Evolutionary conservation across 2,888 invertebrate species (phyloP), one percentile per base, ranked within the genome.

Genomic region (Trichogramma evanescens): DNA sequence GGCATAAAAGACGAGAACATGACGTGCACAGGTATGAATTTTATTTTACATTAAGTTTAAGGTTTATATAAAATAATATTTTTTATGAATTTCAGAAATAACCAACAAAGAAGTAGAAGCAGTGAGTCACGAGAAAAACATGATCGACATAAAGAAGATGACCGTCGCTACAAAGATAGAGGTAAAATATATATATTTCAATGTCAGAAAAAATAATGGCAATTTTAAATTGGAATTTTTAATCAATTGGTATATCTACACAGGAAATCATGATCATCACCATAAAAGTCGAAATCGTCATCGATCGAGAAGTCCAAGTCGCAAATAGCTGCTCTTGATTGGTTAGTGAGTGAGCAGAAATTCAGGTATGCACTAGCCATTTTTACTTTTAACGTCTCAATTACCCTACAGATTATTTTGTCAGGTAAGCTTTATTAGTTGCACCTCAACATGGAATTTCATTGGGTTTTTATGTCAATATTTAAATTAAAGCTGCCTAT

Each of bases 241-340:
- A 39, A 10, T 54, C 4, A 38, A 54, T 54, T 42, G 51, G 56
- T 56, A 39, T 49, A n/a, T 44, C 39, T 58, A 43, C 59, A 45
- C 44, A 77, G 77, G 72, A 61, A 73, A 65, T 63, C 76, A 76
- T 43, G 77, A 78, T 66, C 74, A 77, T 62, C 75, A 72, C 63
- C 72, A 75, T 57, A 76, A 77, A 59, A 76, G 66, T 61, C 77
- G 77, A 50, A 74, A 75, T 61, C 75, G 76, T 59, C 75, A 76
- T 67, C 76, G 77, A 65, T 77, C 77, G 62, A 69, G 77, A 72
- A 78, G 77, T 72, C 76, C 76, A 74, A 77, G 76, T 78, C 77
- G 72, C 77, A 77, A 77, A 75, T 77, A 78, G 77, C 77, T 72
- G 75, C 74, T 73, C 77, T 76, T 76, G 77, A 76, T 76, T 76